Evolutionary conservation across 2,113 vertebrate genomes (phyloP).

Genomic region (Amia ocellicauda): DNA sequence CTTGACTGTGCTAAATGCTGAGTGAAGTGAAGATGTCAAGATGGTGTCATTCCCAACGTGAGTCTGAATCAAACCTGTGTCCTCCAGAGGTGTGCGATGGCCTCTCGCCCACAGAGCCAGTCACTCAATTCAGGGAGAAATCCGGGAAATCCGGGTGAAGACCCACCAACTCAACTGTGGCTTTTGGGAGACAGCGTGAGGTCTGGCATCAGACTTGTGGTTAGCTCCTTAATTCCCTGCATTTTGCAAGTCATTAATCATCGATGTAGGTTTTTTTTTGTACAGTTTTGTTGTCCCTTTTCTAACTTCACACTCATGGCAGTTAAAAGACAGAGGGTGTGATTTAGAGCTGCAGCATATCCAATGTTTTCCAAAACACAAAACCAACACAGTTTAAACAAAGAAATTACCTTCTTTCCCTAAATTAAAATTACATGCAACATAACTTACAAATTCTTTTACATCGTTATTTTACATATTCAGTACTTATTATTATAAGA

Average conservation of each 20-base stretch:
- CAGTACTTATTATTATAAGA: too few species aligned
- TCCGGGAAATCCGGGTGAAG: too few species aligned
- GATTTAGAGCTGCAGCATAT: not conserved
- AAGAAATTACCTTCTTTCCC: too few species aligned
- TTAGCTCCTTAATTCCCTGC: not conserved
- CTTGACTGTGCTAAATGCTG: not conserved
- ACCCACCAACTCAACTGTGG: not conserved
- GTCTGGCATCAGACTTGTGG: not conserved
- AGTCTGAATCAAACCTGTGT: not conserved
- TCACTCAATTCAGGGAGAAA: not conserved
- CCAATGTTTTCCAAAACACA: not conserved
- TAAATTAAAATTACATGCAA: too few species aligned
- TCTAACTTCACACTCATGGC: not conserved
- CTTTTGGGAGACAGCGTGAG: not conserved
- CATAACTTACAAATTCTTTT: too few species aligned
- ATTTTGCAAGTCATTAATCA: not conserved
- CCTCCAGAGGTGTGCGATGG: not conserved
- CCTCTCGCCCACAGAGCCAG: not conserved
- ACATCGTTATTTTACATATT: too few species aligned
- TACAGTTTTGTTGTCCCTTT: not conserved
- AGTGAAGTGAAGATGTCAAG: not conserved
- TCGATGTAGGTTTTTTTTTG: not conserved
- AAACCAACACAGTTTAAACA: too few species aligned
- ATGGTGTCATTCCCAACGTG: not conserved
- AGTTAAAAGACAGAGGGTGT: not conserved